A percentile compares a stretch with the other conserved stretches of the same genome.
Conservation (phyloP, 2,888 invertebrate genomes). For the Thera obeliscata region DNA sequence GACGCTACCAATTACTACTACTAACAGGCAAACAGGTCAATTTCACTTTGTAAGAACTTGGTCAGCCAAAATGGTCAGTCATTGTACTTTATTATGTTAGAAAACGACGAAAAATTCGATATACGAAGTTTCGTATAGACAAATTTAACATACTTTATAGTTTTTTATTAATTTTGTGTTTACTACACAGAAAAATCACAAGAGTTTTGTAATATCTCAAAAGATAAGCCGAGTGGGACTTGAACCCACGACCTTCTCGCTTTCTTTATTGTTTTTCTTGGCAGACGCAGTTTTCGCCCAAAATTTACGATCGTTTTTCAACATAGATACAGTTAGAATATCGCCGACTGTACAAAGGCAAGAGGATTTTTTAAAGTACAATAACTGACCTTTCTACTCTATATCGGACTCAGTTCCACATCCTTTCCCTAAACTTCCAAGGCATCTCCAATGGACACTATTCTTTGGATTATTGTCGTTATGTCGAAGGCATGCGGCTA, state of each 20-base stretch:
- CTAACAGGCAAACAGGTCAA: slow-evolving; percentile 24
- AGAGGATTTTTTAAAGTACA: not conserved
- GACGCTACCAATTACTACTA: slow-evolving; percentile 25
- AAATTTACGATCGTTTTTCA: too few relatives aligned
- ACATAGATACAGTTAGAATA: too few relatives aligned
- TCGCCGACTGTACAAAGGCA: too few relatives aligned
- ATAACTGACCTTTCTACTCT: not conserved
- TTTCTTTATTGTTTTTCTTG: too few relatives aligned
- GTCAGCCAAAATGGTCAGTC: not conserved
- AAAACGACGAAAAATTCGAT: not conserved
- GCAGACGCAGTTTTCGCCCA: too few relatives aligned
- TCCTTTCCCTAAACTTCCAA: slow-evolving; percentile 1
- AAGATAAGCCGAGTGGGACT: too few relatives aligned
- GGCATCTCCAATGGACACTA: slow-evolving; percentile 38
- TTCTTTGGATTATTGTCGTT: slow-evolving; percentile 54
- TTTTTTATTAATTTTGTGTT: too few relatives aligned
- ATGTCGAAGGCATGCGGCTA: slow-evolving; percentile 69
- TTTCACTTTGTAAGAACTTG: not conserved
- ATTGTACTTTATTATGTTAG: not conserved
- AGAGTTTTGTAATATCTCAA: too few relatives aligned
- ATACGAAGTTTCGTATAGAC: too few relatives aligned
- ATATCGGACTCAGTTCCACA: not conserved
- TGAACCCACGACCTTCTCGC: too few relatives aligned
- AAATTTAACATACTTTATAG: too few relatives aligned
- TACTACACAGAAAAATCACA: too few relatives aligned